A percentile compares a stretch with the other conserved stretches of the same genome.
These are phyloP conservation scores for Petrocephalus sullivani DNA, from an alignment of 2,797 vertebrate genomes.

Conservation along the genomic window DNA sequence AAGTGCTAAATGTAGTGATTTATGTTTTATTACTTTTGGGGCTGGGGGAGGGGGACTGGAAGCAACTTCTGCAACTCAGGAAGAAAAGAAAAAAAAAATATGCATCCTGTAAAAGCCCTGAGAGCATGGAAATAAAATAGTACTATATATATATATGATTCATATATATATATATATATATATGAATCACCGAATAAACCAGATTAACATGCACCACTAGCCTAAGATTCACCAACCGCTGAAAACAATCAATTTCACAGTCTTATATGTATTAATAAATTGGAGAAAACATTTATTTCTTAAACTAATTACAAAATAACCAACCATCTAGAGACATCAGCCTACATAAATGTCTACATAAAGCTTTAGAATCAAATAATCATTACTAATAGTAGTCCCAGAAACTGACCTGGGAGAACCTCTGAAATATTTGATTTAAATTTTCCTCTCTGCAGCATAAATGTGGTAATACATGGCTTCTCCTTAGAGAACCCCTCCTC, in stretches of 20 bases:
- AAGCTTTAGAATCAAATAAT: constrained; percentile 90
- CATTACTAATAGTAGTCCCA: constrained; percentile 71
- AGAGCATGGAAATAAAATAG: constrained; percentile 74
- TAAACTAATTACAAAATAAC: constrained; percentile 70
- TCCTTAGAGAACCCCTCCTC: constrained; percentile 61
- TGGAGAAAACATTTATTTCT: constrained; percentile 60
- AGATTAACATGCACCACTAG: constrained; percentile 91
- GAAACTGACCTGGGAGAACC: constrained; percentile 48
- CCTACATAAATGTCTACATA: constrained; percentile 77
- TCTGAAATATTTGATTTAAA: constrained; percentile 38
- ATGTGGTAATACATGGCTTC: constrained; percentile 80
- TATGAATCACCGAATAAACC: constrained; percentile 68
- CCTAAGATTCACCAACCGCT: constrained; percentile 92
- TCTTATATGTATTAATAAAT: constrained; percentile 67
- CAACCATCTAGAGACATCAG: constrained; percentile 60
- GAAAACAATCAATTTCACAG: constrained; percentile 91
- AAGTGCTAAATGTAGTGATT: constrained; percentile 95
- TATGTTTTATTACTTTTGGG: constrained; percentile 57
- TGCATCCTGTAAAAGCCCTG: constrained; percentile 82
- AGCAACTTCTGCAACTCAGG: constrained; percentile 70
- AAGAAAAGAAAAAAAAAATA: constrained; percentile 54
- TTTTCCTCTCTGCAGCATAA: constrained; percentile 63
- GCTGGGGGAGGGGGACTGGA: constrained; percentile 11
- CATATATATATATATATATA: constrained; percentile 6
- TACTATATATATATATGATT: constrained; percentile 36